Percentiles rank a stretch among this genome's conserved stretches.
Evolutionary conservation across 2,888 invertebrate species (phyloP).

Genomic region (Eugnorisma glareosa): DNA sequence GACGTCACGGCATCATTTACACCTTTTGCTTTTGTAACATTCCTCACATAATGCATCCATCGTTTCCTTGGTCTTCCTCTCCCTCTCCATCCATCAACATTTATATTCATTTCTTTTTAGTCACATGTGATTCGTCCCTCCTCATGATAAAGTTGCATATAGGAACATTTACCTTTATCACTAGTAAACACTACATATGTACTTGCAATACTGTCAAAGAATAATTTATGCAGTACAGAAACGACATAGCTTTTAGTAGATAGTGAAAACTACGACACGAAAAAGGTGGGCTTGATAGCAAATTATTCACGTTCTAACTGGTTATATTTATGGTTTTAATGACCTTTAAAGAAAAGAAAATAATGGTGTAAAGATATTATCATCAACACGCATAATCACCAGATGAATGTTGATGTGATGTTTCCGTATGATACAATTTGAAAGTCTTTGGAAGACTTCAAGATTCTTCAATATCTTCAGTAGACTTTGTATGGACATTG

Average conservation of each 20-base stretch:
- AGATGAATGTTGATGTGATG: neutral
- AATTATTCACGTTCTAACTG: slow-evolving; percentile 19
- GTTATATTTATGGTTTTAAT: slow-evolving; percentile 24
- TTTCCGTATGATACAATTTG: too few species aligned
- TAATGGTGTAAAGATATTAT: neutral
- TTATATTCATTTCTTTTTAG: too few species aligned
- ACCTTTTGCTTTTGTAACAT: too few species aligned
- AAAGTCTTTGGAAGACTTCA: neutral
- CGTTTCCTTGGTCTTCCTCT: too few species aligned
- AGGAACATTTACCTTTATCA: neutral
- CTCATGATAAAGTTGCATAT: neutral
- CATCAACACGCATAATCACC: neutral
- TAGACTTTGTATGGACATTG: neutral
- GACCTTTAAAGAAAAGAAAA: slow-evolving; percentile 19
- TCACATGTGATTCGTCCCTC: too few species aligned
- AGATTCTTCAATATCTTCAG: neutral
- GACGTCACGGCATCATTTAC: too few species aligned
- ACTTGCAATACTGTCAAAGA: slow-evolving; percentile 9
- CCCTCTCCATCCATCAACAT: too few species aligned
- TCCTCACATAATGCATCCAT: too few species aligned
- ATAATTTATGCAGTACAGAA: slow-evolving; percentile 23
- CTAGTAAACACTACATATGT: neutral
- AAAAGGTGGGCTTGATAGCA: slow-evolving; percentile 25
- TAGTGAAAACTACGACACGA: slow-evolving; percentile 36
- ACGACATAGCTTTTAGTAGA: slow-evolving; percentile 1